Conservation (phyloP, 2,888 invertebrate species). For the Leucania comma region DNA sequence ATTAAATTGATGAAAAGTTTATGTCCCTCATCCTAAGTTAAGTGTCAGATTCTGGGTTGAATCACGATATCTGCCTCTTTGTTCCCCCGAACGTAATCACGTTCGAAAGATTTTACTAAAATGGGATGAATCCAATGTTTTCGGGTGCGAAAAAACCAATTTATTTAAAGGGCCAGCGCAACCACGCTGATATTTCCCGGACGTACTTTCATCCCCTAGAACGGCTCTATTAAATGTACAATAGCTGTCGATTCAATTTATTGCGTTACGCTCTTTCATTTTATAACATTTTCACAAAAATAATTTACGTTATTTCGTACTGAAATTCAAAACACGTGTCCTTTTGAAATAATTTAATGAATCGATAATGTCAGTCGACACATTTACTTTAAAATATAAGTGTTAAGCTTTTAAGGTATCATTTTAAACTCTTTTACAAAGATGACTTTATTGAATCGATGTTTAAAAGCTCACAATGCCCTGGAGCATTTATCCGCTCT, state of each 20-base stretch:
- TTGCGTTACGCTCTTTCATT: constrained; percentile 31
- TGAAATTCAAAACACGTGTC: constrained; percentile 40
- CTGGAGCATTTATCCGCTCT: constrained; percentile 36
- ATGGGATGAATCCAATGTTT: constrained; percentile 36
- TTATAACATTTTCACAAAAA: constrained; percentile 35
- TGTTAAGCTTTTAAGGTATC: constrained; percentile 21
- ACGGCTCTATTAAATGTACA: constrained; percentile 48
- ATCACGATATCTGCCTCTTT: neutral
- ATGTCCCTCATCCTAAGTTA: neutral
- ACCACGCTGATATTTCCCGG: constrained; percentile 34
- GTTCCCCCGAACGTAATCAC: constrained; percentile 1
- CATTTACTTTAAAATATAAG: constrained; percentile 11
- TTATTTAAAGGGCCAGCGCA: constrained; percentile 32
- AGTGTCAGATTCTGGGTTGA: neutral
- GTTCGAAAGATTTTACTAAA: constrained; percentile 33
- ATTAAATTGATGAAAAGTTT: neutral
- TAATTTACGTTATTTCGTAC: constrained; percentile 28
- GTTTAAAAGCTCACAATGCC: constrained; percentile 34
- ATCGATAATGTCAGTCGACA: constrained; percentile 7
- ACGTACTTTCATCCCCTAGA: constrained; percentile 30
- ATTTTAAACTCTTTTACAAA: constrained; percentile 7
- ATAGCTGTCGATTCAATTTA: constrained; percentile 44
- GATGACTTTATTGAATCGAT: constrained; percentile 46
- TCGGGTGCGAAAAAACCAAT: constrained; percentile 39
- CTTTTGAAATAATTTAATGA: constrained; percentile 27